Evolutionary conservation across 2,888 invertebrate species (phyloP).

Genomic region (Phengaris arion): DNA sequence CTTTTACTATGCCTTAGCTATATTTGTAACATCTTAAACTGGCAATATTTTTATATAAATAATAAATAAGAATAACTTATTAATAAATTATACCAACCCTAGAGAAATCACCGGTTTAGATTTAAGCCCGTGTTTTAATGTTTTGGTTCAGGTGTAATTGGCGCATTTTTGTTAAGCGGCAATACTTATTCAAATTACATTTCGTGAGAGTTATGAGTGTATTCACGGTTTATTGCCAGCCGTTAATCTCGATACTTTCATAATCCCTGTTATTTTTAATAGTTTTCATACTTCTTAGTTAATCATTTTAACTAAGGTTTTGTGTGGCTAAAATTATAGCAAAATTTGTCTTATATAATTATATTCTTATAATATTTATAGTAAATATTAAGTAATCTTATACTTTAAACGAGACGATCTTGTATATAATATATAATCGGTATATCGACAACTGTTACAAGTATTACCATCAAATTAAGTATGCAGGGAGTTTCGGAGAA

Average conservation of each 20-base stretch:
- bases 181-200: slow-evolving; percentile 26
- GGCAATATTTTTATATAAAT: too few relatives aligned
- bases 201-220: slow-evolving; percentile 21
- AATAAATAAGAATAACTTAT: too few relatives aligned
- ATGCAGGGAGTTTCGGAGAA: too few relatives aligned
- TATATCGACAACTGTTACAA: too few relatives aligned
- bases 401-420: too few relatives aligned
- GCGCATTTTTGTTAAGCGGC: slow-evolving; percentile 25
- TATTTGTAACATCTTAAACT: too few relatives aligned
- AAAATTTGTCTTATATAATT: background rate
- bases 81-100: background rate
- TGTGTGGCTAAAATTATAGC: background rate
- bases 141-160: slow-evolving; percentile 25
- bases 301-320: background rate
- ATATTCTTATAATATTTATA: too few relatives aligned
- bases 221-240: slow-evolving; percentile 13
- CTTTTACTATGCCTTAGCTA: too few relatives aligned
- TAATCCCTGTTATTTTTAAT: slow-evolving; percentile 12
- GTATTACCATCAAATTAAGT: too few relatives aligned
- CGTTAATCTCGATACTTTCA: background rate
- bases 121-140: slow-evolving; percentile 17
- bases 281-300: slow-evolving; percentile 10
- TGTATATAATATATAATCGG: too few relatives aligned
- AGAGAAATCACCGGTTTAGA: slow-evolving; percentile 1
- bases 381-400: too few relatives aligned